Base-by-base conservation (phyloP, 2,113 vertebrate species). In the Oceanodroma tethys region DNA sequence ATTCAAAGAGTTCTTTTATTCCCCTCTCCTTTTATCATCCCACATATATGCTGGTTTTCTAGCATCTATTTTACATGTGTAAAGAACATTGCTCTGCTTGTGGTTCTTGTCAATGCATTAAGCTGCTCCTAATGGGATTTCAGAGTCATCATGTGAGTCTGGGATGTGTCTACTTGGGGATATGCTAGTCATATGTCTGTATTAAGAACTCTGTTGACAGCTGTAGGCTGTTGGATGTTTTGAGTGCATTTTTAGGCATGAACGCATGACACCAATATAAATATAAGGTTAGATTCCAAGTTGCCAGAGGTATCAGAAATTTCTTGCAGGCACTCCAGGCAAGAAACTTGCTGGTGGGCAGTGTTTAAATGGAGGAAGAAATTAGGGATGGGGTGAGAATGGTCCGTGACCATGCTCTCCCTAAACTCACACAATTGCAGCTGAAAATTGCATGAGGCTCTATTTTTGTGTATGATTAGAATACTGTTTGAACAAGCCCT, bases 51-150 rank as follows among this genome's bases (percentile, higher is more conserved):
- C 56, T 91, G 68, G 16, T 5, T 89, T 92, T 67, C 76, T 74
- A 65, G 78, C 32, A 91, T 84, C 60, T 58, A 17, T 63, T 83
- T 86, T 32, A 87, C 86, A 67, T 0, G 4, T 62, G 40, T 48
- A 6, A 63, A 67, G 92, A 68, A 67, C 34, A 38, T 48, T 2
- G 4, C 13, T 55, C 20, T 67, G 32, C 36, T 43, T 87, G 65
- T 45, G 59, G 26, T 91, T 79, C 15, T 74, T 86, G 65, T 79
- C 74, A 74, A 65, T 43, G 67, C 15, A 16, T 50, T 70, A 58
- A 89, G 50, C 65, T 87, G 68, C 40, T 96, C 58, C 27, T 86
- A 29, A 55, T 73, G 76, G 75, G 91, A 80, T 94, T 89, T 80
- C 68, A 95, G 73, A 72, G 62, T 86, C 53, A 34, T 65, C 62